These are phyloP conservation scores for Cyclura pinguis DNA, from an alignment of 2,797 vertebrate genomes.

Conservation along the genomic window DNA sequence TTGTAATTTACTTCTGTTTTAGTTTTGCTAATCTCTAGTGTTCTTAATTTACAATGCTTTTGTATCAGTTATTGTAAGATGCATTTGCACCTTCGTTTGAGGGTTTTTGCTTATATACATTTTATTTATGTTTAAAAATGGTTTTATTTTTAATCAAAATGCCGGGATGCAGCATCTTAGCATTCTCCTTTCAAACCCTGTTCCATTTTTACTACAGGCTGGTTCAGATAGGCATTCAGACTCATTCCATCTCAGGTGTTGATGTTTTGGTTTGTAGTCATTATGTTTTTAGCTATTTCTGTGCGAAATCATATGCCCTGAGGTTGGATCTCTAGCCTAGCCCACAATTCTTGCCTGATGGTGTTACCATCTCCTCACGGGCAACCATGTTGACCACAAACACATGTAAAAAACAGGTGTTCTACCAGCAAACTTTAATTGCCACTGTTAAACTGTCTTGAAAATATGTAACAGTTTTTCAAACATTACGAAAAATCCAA, in stretches of 20 bases:
- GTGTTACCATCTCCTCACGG: not conserved
- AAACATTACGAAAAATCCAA: slow-evolving; percentile 20
- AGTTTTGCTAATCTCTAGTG: not conserved
- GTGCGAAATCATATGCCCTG: not conserved
- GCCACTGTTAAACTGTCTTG: slow-evolving; percentile 13
- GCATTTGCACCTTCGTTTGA: not conserved
- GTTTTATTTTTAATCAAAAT: not conserved
- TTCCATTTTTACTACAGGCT: not conserved
- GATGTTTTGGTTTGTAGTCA: not conserved
- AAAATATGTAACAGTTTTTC: slow-evolving; percentile 23
- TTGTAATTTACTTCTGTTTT: not conserved
- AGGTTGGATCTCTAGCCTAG: not conserved
- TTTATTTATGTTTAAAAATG: not conserved
- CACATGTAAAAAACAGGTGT: slow-evolving; percentile 25
- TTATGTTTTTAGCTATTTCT: not conserved
- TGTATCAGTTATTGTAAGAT: not conserved
- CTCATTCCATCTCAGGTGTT: not conserved
- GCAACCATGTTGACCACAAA: not conserved
- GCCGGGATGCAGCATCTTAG: not conserved
- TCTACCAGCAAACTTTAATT: slow-evolving; percentile 28
- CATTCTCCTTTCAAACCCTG: too few relatives aligned
- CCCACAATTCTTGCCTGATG: not conserved
- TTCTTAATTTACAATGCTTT: not conserved
- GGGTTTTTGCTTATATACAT: not conserved
- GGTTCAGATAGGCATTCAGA: not conserved